Percentiles rank a stretch among this genome's conserved stretches.
Evolutionary conservation across 2,797 vertebrate genomes (phyloP).

Genomic region (Mallotus villosus): DNA sequence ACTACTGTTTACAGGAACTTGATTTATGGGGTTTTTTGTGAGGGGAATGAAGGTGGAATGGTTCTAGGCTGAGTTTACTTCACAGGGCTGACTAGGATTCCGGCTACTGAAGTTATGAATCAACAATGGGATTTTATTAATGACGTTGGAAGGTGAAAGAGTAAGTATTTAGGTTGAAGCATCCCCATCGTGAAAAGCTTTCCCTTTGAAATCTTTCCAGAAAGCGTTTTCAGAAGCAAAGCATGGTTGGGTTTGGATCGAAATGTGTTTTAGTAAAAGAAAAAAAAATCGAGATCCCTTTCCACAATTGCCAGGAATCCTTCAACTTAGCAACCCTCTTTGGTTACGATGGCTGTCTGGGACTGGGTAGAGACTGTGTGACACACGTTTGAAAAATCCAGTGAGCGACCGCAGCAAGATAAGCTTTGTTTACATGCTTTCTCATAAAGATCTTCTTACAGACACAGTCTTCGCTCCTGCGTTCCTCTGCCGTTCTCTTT

Average conservation of each 20-base stretch:
- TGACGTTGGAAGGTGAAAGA: not conserved
- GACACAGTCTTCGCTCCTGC: constrained; percentile 41
- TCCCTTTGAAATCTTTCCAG: not conserved
- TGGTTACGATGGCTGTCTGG: constrained; percentile 16
- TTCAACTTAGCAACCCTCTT: constrained; percentile 2
- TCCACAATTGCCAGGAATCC: not conserved
- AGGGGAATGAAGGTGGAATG: constrained; percentile 55
- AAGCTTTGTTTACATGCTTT: constrained; percentile 67
- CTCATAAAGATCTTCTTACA: constrained; percentile 55
- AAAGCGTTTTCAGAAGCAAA: not conserved
- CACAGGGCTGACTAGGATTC: constrained; percentile 43
- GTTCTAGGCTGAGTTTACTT: constrained; percentile 49
- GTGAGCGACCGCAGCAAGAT: constrained; percentile 54
- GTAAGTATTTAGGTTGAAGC: not conserved
- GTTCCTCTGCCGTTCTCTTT: constrained; percentile 50
- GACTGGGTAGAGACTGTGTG: not conserved
- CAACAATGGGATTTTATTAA: constrained; percentile 49
- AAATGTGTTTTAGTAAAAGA: not conserved
- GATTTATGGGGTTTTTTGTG: constrained; percentile 78
- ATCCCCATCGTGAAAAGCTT: not conserved
- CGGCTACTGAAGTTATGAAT: constrained; percentile 52
- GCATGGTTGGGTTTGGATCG: not conserved
- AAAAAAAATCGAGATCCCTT: not conserved
- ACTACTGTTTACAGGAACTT: constrained; percentile 80
- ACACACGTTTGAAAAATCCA: constrained; percentile 55